These are phyloP conservation scores for Cremastinae sp. DNA, from an alignment of 2,888 invertebrate genomes.

Conservation along the genomic window DNA sequence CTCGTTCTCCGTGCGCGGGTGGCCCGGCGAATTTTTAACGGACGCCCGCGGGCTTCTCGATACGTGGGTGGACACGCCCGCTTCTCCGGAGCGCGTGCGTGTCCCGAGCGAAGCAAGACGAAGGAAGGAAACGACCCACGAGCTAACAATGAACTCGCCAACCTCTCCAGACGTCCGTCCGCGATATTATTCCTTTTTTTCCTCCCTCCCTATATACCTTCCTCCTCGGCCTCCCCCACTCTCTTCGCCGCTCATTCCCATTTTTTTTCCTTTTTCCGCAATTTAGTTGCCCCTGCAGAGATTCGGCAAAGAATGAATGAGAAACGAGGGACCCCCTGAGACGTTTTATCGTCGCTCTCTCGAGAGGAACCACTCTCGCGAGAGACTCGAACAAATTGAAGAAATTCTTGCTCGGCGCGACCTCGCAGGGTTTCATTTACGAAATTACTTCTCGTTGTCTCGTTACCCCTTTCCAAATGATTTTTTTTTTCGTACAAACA, in stretches of 20 bases:
- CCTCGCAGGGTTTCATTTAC: no score
- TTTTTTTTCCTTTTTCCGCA: no score
- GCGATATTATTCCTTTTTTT: constrained; percentile 25
- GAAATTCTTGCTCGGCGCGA: no score
- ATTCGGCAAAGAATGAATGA: no score
- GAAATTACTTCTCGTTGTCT: no score
- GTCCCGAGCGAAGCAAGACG: not conserved
- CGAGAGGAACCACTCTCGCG: not conserved
- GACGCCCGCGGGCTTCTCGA: constrained; percentile 42
- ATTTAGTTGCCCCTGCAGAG: no score
- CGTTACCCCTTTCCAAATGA: no score
- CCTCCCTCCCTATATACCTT: not conserved
- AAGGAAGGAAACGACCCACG: constrained; percentile 49
- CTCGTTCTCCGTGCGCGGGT: constrained; percentile 58
- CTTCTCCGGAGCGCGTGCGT: constrained; percentile 22
- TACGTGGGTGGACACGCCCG: constrained; percentile 59
- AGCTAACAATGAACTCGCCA: constrained; percentile 45
- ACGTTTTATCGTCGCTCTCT: not conserved
- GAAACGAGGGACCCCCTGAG: not conserved
- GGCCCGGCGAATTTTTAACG: constrained; percentile 54
- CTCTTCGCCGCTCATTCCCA: no score
- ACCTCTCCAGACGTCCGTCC: constrained; percentile 30
- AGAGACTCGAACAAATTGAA: not conserved
- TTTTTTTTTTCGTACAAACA: no score
- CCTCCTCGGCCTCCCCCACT: no score